Evolutionary conservation across 2,113 vertebrate genomes (phyloP), one percentile per base, ranked within the genome.

Genomic region (Pangasianodon hypophthalmus): DNA sequence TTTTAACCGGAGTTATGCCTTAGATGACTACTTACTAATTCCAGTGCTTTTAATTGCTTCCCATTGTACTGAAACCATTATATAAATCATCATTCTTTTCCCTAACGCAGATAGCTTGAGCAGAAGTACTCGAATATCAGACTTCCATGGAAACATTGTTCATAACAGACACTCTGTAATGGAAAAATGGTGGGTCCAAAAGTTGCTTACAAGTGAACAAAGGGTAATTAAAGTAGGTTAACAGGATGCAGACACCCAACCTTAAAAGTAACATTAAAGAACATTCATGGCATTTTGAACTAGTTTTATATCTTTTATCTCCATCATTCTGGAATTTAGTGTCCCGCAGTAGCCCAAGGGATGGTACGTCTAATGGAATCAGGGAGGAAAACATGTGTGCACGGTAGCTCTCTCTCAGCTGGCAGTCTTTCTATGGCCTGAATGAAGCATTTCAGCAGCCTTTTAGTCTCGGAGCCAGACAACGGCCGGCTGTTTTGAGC

Each of bases 391-490:
- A 91, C 90, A 91, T 91, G 90, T 90, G 91, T 67, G 75, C 85
- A 81, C 85, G 69, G 88, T 88, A 91, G 89, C 87, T n/a, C 85
- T 54, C 77, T 89, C 91, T 90, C 87, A 92, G 91, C 89, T 91
- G 90, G 85, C 92, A 91, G 69, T 71, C 84, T 44, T 41, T 77
- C 80, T 58, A 52, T 48, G 46, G 81, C 77, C 54, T 52, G 79
- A 91, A 89, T 88, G 77, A 92, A 92, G 89, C 88, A 91, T 91
- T 93, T 90, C 90, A 89, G 62, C 84, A 90, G 88, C 82, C 52
- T 91, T 91, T 90, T 86, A 83, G 81, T 88, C 87, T 90, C 67
- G n/a, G 11, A 60, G 88, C 90, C 41, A 91, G 90, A 92, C 89
- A 91, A 90, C 79, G 85, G 44, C 86, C 81, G 84, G 82, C 91